These are phyloP conservation scores for Meda fulgida DNA, from an alignment of 2,797 vertebrate genomes.

Conservation along the genomic window DNA sequence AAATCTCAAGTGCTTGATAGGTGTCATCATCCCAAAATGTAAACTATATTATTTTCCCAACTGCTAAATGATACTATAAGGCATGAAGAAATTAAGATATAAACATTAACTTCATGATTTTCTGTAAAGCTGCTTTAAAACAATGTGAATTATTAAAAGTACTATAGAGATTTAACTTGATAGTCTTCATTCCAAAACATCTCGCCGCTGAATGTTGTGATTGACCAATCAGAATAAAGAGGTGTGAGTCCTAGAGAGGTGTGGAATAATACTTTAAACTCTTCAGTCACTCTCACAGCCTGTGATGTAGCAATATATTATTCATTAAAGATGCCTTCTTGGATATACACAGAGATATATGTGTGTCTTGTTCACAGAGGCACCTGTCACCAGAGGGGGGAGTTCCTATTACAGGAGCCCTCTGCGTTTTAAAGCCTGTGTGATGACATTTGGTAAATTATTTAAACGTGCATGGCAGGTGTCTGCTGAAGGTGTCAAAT, in stretches of 20 bases:
- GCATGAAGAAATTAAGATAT: background rate
- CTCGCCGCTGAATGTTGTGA: background rate
- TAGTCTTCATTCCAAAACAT: background rate
- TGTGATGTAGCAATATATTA: conserved; percentile 64
- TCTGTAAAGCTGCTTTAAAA: background rate
- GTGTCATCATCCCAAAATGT: too few relatives aligned
- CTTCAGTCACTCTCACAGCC: conserved; percentile 29
- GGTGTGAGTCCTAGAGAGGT: background rate
- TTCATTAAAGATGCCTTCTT: conserved; percentile 61
- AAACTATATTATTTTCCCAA: too few relatives aligned
- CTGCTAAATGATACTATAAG: too few relatives aligned
- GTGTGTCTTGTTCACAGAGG: conserved; percentile 54
- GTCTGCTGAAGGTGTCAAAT: conserved; percentile 69
- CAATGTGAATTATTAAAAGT: background rate
- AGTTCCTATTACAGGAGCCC: conserved; percentile 45
- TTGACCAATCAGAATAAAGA: background rate
- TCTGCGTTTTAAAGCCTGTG: conserved; percentile 56
- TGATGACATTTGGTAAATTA: conserved; percentile 64
- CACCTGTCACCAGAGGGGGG: conserved; percentile 57
- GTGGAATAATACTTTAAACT: conserved; percentile 25
- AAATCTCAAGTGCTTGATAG: too few relatives aligned
- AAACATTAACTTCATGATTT: background rate
- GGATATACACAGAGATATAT: conserved; percentile 43
- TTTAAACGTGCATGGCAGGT: conserved; percentile 70
- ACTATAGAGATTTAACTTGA: background rate